Evolutionary conservation across 2,888 invertebrate genomes (phyloP).

Genomic region (Lepidochitona cinerea): DNA sequence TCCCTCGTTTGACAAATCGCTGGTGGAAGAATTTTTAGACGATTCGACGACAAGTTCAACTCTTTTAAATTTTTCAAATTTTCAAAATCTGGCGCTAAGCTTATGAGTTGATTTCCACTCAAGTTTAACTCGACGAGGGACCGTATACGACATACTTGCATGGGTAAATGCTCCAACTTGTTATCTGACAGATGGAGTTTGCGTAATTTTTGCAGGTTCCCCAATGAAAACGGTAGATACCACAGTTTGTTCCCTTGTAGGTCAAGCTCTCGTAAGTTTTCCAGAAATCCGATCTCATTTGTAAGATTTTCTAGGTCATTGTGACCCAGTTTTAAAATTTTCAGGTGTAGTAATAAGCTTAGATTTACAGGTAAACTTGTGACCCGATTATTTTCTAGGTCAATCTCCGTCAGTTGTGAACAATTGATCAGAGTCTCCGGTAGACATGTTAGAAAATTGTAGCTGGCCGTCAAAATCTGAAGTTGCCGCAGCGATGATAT

Average conservation of each 20-base stretch:
- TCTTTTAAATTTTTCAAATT: conserved; percentile 52
- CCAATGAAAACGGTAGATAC: conserved; percentile 62
- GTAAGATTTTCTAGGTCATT: conserved; percentile 63
- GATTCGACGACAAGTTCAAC: conserved; percentile 60
- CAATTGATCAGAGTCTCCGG: conserved; percentile 66
- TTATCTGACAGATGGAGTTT: conserved; percentile 61
- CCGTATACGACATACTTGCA: conserved; percentile 54
- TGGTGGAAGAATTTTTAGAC: conserved; percentile 51
- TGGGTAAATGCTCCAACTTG: conserved; percentile 59
- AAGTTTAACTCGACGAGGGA: conserved; percentile 47
- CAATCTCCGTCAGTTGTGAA: conserved; percentile 48
- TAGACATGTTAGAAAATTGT: conserved; percentile 52
- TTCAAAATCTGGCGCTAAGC: conserved; percentile 60
- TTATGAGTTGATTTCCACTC: conserved; percentile 53
- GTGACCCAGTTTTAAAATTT: conserved; percentile 51
- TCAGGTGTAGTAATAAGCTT: conserved; percentile 37
- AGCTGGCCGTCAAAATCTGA: conserved; percentile 48
- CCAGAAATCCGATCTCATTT: conserved; percentile 57
- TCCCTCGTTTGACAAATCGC: conserved; percentile 47
- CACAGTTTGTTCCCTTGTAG: conserved; percentile 62
- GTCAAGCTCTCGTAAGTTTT: conserved; percentile 55
- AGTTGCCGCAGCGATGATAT: conserved; percentile 56
- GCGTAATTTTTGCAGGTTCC: conserved; percentile 49
- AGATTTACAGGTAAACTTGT: conserved; percentile 46
- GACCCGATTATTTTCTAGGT: conserved; percentile 52